Percentiles rank a stretch among this genome's conserved stretches.
phyloP scores from a whole-genome alignment of 1,140 invertebrate genomes.

The Acromyrmex echinatior region DNA sequence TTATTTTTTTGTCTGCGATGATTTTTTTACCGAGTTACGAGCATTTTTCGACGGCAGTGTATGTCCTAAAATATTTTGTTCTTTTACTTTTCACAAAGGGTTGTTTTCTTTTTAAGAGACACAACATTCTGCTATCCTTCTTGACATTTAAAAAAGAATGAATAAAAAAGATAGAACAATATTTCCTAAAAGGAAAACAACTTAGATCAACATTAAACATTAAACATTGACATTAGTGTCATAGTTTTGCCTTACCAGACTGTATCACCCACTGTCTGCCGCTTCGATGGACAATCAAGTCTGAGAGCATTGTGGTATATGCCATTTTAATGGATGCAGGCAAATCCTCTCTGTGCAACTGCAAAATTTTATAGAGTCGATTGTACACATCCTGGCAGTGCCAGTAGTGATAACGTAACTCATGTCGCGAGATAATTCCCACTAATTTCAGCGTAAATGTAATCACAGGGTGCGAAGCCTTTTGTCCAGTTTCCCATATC shows the following conservation, averaged over 20 bases:
- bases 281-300: constrained; percentile 86
- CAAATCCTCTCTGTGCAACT: constrained; percentile 79
- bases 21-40: too few species aligned
- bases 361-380: constrained; percentile 80
- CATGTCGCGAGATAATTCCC: constrained; percentile 83
- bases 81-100: background rate
- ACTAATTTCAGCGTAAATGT: constrained; percentile 86
- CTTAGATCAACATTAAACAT: too few species aligned
- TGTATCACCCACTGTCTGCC: constrained; percentile 88
- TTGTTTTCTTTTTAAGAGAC: too few species aligned
- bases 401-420: constrained; percentile 82
- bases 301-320: constrained; percentile 87
- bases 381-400: constrained; percentile 81
- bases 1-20: too few species aligned
- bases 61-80: background rate
- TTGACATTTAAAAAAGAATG: too few species aligned
- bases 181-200: too few species aligned
- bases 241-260: constrained; percentile 77
- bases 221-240: background rate
- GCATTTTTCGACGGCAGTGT: too few species aligned
- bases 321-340: constrained; percentile 88
- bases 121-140: too few species aligned
- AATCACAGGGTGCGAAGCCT: constrained; percentile 83
- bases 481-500: constrained; percentile 76
- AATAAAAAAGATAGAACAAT: too few species aligned